A percentile compares a stretch with the other conserved stretches of the same genome.
Conservation (phyloP, 2,888 invertebrate genomes). For the Ganaspis brasiliensis region DNA sequence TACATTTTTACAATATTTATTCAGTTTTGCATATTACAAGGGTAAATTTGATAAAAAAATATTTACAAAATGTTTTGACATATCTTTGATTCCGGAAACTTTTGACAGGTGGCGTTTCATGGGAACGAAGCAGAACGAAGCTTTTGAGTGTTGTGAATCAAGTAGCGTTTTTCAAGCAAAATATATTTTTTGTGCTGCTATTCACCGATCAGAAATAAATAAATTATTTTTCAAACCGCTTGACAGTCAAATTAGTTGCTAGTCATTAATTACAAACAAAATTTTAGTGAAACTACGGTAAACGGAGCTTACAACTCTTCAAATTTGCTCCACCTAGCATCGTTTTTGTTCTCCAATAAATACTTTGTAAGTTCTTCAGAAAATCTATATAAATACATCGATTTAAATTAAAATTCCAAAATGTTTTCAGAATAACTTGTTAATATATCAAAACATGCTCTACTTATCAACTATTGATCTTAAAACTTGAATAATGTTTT, state of each 20-base stretch:
- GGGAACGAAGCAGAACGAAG: slow-evolving; percentile 13
- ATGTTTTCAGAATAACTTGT: neutral
- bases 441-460: neutral
- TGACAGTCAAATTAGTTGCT: neutral
- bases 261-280: neutral
- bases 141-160: neutral
- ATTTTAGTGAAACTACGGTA: neutral
- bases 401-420: neutral
- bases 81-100: neutral
- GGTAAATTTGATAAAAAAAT: too few species aligned
- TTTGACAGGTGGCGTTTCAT: slow-evolving; percentile 1
- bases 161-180: neutral
- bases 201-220: slow-evolving; percentile 15
- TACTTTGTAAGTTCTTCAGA: slow-evolving; percentile 30
- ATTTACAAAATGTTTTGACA: neutral
- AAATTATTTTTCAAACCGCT: neutral
- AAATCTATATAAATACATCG: slow-evolving; percentile 7
- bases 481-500: neutral
- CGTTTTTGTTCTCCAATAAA: slow-evolving; percentile 28
- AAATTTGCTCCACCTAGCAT: slow-evolving; percentile 5
- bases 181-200: neutral
- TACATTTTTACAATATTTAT: too few species aligned
- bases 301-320: neutral
- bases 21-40: too few species aligned
- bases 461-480: neutral